Evolutionary conservation across 2,797 vertebrate species (phyloP), one percentile per base, ranked within the genome.

Genomic region (Diplodus sargus): DNA sequence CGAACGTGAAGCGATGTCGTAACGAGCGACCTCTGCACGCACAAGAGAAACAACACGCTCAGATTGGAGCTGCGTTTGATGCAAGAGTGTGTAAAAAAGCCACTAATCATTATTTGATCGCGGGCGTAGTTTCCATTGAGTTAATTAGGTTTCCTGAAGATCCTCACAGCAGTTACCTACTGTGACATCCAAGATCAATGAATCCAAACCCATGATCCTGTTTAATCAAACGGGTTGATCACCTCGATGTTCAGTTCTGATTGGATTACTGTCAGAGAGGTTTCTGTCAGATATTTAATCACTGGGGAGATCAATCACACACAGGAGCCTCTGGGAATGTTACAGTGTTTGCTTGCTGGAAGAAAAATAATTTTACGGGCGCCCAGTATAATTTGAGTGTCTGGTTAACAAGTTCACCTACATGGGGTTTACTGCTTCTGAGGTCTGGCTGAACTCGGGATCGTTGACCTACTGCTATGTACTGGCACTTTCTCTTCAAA

Each of bases 401-500:
- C 70, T 77, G 80, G 82, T 89, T 88, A 90, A 89, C 84, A 87
- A 82, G 89, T 85, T 89, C 79, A 81, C 56, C 78, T 77, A 42
- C 73, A 45, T 48, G 74, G 15, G 79, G 60, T 95, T 95, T 90
- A 94, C 86, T 78, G 92, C 91, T 58, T 64, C 30, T 18, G 72
- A 78, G 83, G 85, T 74, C 84, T 76, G 18, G 34, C 54, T 93
- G 94, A 94, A 94, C 94, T 84, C 25, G 25, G 70, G 95, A 95
- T 90, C 94, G 62, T 95, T 96, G 95, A 96, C 95, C 95, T 89
- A 22, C 84, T 70, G 76, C 85, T 90, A 81, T 95, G 93, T 93
- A 85, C 94, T 83, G 90, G 81, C 89, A 95, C 94, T 95, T 95
- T 96, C 92, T 95, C 92, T 92, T 93, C 94, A 96, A 95, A 96